phyloP scores from a whole-genome alignment of 2,113 vertebrate species.

The Siniperca chuatsi region DNA sequence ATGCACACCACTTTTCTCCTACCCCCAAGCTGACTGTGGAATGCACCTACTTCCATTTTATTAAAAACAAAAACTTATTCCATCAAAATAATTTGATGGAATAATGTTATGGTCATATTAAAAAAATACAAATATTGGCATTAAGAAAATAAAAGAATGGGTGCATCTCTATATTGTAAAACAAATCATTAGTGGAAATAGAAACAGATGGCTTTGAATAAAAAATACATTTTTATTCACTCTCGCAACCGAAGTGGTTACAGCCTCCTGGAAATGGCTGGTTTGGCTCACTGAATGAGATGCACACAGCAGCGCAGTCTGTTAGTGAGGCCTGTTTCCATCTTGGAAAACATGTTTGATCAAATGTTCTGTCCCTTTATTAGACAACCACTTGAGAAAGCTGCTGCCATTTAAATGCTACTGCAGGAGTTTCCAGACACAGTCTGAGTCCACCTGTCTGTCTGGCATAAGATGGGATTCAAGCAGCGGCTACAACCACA shows the following conservation, averaged over 20 bases:
- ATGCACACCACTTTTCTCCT: not conserved
- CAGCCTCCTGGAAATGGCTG: conserved; percentile 21
- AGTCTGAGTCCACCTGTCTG: conserved; percentile 80
- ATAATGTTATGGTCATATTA: not conserved
- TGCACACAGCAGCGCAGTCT: conserved; percentile 30
- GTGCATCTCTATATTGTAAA: not conserved
- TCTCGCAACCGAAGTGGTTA: conserved; percentile 17
- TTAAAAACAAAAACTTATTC: not conserved
- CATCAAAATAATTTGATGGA: not conserved
- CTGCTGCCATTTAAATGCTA: conserved; percentile 51
- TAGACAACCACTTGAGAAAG: conserved; percentile 49
- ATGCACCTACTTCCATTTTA: not conserved
- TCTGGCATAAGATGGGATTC: conserved; percentile 66
- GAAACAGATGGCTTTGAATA: conserved; percentile 18
- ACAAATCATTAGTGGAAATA: conserved; percentile 21
- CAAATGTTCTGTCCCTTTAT: conserved; percentile 42
- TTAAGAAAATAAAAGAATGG: not conserved
- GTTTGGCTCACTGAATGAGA: conserved; percentile 27
- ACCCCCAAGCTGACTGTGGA: not conserved
- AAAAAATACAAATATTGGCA: not conserved
- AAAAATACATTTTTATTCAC: conserved; percentile 3
- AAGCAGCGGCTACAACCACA: conserved; percentile 63
- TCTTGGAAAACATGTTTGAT: conserved; percentile 54
- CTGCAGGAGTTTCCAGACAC: conserved; percentile 74
- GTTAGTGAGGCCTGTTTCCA: conserved; percentile 45